Percentiles rank a stretch among this genome's conserved stretches.
Evolutionary conservation across 2,113 vertebrate genomes (phyloP).

Genomic region (Nesogale talazaci): DNA sequence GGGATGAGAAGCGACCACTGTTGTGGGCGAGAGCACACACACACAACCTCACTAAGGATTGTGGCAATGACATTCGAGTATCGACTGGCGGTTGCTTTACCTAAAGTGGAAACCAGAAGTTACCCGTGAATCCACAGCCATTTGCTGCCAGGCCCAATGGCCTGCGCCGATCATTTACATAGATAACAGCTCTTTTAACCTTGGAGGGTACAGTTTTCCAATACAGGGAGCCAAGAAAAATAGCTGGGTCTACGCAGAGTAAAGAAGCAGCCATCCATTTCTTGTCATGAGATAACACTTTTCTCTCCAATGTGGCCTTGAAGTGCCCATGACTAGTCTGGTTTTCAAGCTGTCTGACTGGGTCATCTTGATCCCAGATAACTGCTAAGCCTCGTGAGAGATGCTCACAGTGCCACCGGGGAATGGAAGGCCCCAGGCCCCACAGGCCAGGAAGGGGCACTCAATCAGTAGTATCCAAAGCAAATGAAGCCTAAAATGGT

Average conservation of each 20-base stretch:
- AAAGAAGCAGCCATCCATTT: slow-evolving; percentile 75
- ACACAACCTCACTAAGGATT: slow-evolving; percentile 70
- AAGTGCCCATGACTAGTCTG: slow-evolving; percentile 66
- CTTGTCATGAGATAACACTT: slow-evolving; percentile 70
- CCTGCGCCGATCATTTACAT: slow-evolving; percentile 78
- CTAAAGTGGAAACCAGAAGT: slow-evolving; percentile 74
- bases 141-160: slow-evolving; percentile 61
- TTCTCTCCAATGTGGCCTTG: slow-evolving; percentile 75
- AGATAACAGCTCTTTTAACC: slow-evolving; percentile 84
- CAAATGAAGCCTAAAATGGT: slow-evolving; percentile 63
- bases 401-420: slow-evolving; percentile 15
- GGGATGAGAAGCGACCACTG: slow-evolving; percentile 2
- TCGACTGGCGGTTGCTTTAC: slow-evolving; percentile 78
- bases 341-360: slow-evolving; percentile 43
- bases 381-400: neutral
- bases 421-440: slow-evolving; percentile 13
- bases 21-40: slow-evolving; percentile 45
- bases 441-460: slow-evolving; percentile 20
- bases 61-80: slow-evolving; percentile 77
- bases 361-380: slow-evolving; percentile 42
- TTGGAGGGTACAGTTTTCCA: slow-evolving; percentile 83
- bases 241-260: slow-evolving; percentile 72
- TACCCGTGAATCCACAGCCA: slow-evolving; percentile 61
- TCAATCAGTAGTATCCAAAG: slow-evolving; percentile 18
- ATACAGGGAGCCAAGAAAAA: slow-evolving; percentile 78